Base-by-base conservation (phyloP, 2,888 invertebrate genomes). In the Drosophila fulvimacula region DNA sequence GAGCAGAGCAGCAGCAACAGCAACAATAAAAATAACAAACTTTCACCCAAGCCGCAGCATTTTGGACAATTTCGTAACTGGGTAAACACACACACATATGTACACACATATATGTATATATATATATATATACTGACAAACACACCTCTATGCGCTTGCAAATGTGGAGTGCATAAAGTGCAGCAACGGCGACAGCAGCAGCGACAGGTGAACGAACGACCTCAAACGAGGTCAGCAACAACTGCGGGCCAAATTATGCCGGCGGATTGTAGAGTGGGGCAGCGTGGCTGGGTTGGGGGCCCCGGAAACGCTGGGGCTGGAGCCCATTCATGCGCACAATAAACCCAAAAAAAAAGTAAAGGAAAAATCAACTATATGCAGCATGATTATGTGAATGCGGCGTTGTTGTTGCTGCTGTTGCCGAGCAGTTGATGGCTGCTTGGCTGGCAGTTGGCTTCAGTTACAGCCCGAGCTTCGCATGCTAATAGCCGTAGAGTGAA, bases 121-220 rank as follows among this genome's bases (percentile, higher is more conserved):
- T 7, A 38, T 2, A 38, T 7, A 38, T 2, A 53, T 52, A 64
- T 36, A 52, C 41, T 69, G 34, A 30, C n/a, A 17, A 5, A 27
- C n/a, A 10, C 10, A 48, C 17, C 5, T 17, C 42, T 10, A 51
- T 11, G 68, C 62, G 65, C 63, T 83, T 81, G 88, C 88, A 85
- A 86, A 85, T 89, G 88, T 81, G 52, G 73, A 83, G 83, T 83
- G 83, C 89, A 89, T 81, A 78, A 89, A 83, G 70, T 83, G 89
- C 84, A 89, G 82, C 66, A 13, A 13, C 67, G 52, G 34, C 44
- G 46, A 19, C 27, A 27, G 6, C 21, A 56, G 24, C 41, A 72
- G 71, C 88, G 88, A 84, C 90, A 86, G 85, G 82, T 83, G 82
- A 90, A 90, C 79, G 89, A 89, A 89, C 89, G 90, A 89, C 89